phyloP scores from a whole-genome alignment of 1,140 invertebrate genomes.

The Scylla paramamosain region DNA sequence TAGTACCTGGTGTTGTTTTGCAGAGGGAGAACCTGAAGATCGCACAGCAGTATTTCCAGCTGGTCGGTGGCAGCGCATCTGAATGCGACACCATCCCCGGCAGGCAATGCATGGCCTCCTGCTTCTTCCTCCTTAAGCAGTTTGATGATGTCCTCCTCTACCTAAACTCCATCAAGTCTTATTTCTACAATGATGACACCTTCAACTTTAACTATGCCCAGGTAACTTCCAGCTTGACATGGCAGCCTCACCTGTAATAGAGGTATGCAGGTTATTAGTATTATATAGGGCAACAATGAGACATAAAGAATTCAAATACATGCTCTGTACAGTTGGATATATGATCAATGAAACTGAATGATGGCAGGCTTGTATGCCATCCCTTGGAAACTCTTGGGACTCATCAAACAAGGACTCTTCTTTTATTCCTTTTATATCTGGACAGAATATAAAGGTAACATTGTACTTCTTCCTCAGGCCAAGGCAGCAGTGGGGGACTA shows the following conservation, averaged over 20 bases:
- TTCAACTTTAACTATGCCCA: conserved; percentile 99
- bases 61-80: conserved; percentile 96
- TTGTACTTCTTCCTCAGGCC: conserved; percentile 83
- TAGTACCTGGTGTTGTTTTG: neutral
- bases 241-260: neutral
- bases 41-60: conserved; percentile 97
- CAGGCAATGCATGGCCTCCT: conserved; percentile 98
- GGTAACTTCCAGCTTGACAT: conserved; percentile 79
- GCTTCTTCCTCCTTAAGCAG: conserved; percentile 95
- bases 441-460: neutral
- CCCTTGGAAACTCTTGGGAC: too few relatives aligned
- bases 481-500: conserved; percentile 95
- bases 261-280: neutral
- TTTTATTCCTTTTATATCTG: too few relatives aligned
- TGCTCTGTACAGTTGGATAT: too few relatives aligned
- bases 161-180: conserved; percentile 98
- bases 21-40: conserved; percentile 96
- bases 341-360: too few relatives aligned
- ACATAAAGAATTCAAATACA: neutral
- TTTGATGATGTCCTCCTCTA: conserved; percentile 98
- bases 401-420: too few relatives aligned
- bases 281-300: neutral
- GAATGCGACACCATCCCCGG: conserved; percentile 97
- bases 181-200: conserved; percentile 96
- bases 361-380: too few relatives aligned